Evolutionary conservation across 2,113 vertebrate genomes (phyloP), one percentile per base, ranked within the genome.

Genomic region (Thunnus maccoyii): DNA sequence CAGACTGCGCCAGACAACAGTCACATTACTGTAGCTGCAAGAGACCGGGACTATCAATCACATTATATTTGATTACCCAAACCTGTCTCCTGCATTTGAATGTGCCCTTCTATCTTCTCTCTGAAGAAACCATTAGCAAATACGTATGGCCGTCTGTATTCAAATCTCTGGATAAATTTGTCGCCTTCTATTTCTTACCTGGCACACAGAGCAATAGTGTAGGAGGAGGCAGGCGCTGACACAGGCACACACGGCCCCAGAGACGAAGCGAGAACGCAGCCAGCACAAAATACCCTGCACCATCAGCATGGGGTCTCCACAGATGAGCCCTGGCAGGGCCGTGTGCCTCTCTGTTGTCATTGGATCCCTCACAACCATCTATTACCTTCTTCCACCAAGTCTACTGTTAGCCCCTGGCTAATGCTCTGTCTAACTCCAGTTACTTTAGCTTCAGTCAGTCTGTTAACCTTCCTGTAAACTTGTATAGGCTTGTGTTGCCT

Each of bases 171-270:
- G 20, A 30, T 18, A 44, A 48, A 27, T 62, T 50, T 20, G 22
- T 55, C 57, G 1, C 2, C 17, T 63, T 54, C 6, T 10, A 13
- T 15, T 30, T 72, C 87, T 90, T 84, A 92, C 90, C 94, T 90
- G 87, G 54, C 80, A 84, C 57, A 84, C 50, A 0, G 75, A 84
- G 82, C 84, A 82, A 41, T 77, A 83, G 79, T 82, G 83, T 44
- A 86, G 63, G 72, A 86, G 76, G 74, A 88, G 78, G 66, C 54
- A 86, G 64, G 82, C 32, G 51, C 74, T 50, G n/a, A 84, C 75
- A 62, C 72, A 83, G 41, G 46, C 65, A 51, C 87, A 87, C 62
- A 86, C 46, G 0, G 60, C 89, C 16, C 74, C 50, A 6, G 62
- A 85, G 61, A 83, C 20, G 13, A 87, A 36, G 18, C 47, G 27